These are phyloP conservation scores for Phrynosoma blainvillii DNA, from an alignment of 2,113 vertebrate species.

Conservation along the genomic window DNA sequence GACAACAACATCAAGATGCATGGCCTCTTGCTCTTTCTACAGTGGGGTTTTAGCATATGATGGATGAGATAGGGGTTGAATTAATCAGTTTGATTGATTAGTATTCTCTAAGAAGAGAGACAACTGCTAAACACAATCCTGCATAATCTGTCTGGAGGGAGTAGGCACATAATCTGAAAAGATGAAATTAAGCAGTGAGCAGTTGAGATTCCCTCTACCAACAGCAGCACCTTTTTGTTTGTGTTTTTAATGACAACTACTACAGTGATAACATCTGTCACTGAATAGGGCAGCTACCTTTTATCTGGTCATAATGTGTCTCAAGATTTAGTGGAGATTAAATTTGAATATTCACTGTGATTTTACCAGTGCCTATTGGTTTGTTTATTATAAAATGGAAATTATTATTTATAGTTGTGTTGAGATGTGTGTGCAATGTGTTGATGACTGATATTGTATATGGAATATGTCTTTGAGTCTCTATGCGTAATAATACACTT, in stretches of 20 bases:
- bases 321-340: not conserved
- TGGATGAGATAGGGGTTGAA: not conserved
- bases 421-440: not conserved
- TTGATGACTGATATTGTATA: not conserved
- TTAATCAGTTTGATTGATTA: not conserved
- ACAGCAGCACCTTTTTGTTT: not conserved
- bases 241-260: slow-evolving; percentile 3
- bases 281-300: not conserved
- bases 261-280: not conserved
- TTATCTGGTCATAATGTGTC: not conserved
- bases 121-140: not conserved
- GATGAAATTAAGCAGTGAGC: not conserved
- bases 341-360: not conserved
- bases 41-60: not conserved
- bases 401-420: not conserved
- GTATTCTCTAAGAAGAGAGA: slow-evolving; percentile 7
- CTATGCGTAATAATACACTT: no score
- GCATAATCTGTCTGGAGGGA: slow-evolving; percentile 31
- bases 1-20: not conserved
- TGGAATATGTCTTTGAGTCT: not conserved
- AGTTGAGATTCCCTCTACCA: not conserved
- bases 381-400: not conserved
- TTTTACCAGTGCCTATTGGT: not conserved
- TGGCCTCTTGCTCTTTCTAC: slow-evolving; percentile 1
- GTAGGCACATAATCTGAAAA: not conserved